phyloP scores from a whole-genome alignment of 2,888 invertebrate genomes.

The Dryobota labecula region DNA sequence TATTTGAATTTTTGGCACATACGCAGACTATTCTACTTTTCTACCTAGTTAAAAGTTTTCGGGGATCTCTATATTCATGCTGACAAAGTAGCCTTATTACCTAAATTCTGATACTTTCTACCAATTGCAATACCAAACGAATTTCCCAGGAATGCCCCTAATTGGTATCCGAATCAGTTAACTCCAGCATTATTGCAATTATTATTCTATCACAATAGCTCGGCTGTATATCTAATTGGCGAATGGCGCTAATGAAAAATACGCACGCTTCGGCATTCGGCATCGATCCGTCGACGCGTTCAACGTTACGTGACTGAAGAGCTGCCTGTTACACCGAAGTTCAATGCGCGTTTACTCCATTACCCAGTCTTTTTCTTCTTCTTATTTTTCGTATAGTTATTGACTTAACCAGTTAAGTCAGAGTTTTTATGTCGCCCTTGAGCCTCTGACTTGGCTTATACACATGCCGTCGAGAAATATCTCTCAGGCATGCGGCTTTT shows the following conservation, averaged over 20 bases:
- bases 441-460: too few relatives aligned
- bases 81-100: background rate
- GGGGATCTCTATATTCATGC: background rate
- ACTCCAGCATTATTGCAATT: conserved; percentile 26
- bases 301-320: conserved; percentile 80
- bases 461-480: too few relatives aligned
- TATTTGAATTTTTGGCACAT: conserved; percentile 1
- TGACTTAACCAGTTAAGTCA: too few relatives aligned
- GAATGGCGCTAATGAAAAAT: conserved; percentile 84
- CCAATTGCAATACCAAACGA: conserved; percentile 7
- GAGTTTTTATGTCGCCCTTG: too few relatives aligned
- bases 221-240: conserved; percentile 61
- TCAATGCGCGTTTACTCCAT: conserved; percentile 32
- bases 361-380: too few relatives aligned
- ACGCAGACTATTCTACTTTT: background rate
- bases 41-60: background rate
- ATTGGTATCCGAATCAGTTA: conserved; percentile 39
- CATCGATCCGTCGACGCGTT: conserved; percentile 86
- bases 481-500: too few relatives aligned
- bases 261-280: conserved; percentile 84
- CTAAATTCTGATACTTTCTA: background rate
- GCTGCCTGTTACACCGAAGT: conserved; percentile 66
- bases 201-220: conserved; percentile 53
- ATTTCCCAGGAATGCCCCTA: conserved; percentile 3
- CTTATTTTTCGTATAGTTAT: too few relatives aligned